Base-by-base conservation (phyloP, 2,888 invertebrate genomes). In the Orchesella flavescens region DNA sequence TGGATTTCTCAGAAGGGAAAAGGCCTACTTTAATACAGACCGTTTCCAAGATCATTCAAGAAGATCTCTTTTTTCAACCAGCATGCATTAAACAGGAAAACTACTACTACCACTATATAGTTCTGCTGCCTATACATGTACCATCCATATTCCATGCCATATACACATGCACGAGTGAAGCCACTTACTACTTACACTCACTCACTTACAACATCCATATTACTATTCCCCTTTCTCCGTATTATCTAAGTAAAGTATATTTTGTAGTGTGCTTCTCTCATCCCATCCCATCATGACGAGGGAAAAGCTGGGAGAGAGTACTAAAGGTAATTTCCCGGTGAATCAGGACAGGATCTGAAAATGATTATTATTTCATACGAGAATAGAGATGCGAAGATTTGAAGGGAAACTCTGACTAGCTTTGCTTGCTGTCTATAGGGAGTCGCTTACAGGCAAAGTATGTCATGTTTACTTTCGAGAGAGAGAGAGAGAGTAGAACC, bases 251-350 rank as follows among this genome's bases (percentile, higher is more conserved):
- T 34, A 34, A 4, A 34, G n/a, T n/a, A 34, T 34, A 34, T 34
- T 34, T 2, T 34, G 34, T 34, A 34, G 2, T 4, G 34, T 34
- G 34, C 34, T 7, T 34, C 34, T 34, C 34, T 34, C 34, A 4
- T 7, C 34, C 34, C 34, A 34, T 34, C 34, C 65, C 17, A 44
- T 57, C 19, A 17, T 21, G 19, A 17, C n/a, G n/a, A 24, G 23
- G 61, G 61, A 61, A 24, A 24, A 10, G n/a, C 57, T 24, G 19
- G 61, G 23, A 23, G 23, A 23, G 23, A 59, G 59, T 57, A 57
- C 57, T 68, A 66, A 68, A 76, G 68, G 68, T 76, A 68, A 76
- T 76, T 76, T 76, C 66, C 44, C 44, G 57, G 59, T 34, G 68
- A 76, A 76, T 76, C 66, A 68, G 57, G 55, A 57, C 43, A 68